Percentiles rank a stretch among this genome's conserved stretches.
Evolutionary conservation across 2,113 vertebrate species (phyloP).

Genomic region (Nettapus auritus): DNA sequence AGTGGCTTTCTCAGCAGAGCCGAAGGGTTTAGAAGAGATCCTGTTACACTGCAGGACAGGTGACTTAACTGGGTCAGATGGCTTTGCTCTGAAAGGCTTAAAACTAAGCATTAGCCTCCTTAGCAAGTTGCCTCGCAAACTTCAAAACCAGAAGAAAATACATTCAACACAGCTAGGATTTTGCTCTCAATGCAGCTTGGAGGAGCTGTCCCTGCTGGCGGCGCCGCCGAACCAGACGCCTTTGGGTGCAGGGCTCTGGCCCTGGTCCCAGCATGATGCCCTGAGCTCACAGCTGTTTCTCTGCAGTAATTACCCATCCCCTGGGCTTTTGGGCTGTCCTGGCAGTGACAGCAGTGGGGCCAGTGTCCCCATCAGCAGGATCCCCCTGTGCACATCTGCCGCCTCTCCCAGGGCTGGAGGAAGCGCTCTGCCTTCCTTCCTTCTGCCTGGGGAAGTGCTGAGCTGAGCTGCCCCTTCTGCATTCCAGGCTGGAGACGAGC

Average conservation of each 20-base stretch:
- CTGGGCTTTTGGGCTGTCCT: neutral
- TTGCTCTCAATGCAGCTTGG: neutral
- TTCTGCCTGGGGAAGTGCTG: neutral
- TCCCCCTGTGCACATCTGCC: too few relatives aligned
- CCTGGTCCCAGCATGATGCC: neutral
- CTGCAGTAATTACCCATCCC: fast-evolving
- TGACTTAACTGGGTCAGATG: constrained; percentile 66
- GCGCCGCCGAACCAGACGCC: fast-evolving
- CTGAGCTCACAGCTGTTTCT: neutral
- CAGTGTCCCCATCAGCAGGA: neutral
- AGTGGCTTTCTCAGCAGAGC: neutral
- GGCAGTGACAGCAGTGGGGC: fast-evolving
- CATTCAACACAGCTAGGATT: neutral
- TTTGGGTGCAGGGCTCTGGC: fast-evolving
- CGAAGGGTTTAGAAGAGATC: neutral
- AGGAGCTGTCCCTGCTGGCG: fast-evolving
- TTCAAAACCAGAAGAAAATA: neutral
- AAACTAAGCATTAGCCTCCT: neutral
- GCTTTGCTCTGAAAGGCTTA: constrained; percentile 35
- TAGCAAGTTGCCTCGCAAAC: neutral
- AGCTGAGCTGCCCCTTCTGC: neutral
- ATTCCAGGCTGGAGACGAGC: neutral
- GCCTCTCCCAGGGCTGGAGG: fast-evolving
- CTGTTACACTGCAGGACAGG: constrained; percentile 1
- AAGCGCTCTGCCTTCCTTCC: neutral